Evolutionary conservation across 1,140 invertebrate genomes (phyloP), one percentile per base, ranked within the genome.

Genomic region (Eurosta solidaginis): DNA sequence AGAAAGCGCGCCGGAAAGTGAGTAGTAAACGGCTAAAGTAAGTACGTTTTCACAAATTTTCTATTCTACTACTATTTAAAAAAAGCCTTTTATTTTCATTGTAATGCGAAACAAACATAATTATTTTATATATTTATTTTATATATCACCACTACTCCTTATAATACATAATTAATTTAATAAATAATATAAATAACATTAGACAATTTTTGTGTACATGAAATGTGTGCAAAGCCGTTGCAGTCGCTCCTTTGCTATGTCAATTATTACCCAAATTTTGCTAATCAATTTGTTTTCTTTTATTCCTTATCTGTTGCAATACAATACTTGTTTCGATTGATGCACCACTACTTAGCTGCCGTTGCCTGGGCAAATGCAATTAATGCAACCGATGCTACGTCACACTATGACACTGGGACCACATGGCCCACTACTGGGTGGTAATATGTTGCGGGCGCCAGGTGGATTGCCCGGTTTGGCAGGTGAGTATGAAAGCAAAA

Each of bases 401-500:
- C 91, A 91, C 3, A 88, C 90, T 75, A 91, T 93, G 90, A 90
- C 92, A 63, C 89, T 92, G 47, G 92, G 90, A 79, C 93, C 93
- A 81, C 92, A 93, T 80, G 92, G 92, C 81, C 90, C 93, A 80
- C 92, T 92, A 85, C 89, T 91, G 78, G 91, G 91, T 84, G 91
- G 91, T 84, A 92, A 93, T 90, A 92, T 95, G 90, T 90, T 94
- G 90, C 91, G 93, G 85, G 79, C 81, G 63, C 93, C 92, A 82
- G 92, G 91, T 82, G 91, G 78, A 25, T 33, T 87, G 36, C 80
- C 79, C 10, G 85, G 91, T 85, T 90, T 93, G 88, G 92, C 92
- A 79, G 92, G 93, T 91, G 92, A 93, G 20, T 52, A 0, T 9
- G 17, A 45, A 45, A 29, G n/a, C n/a, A 68, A 33, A 52, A 47